phyloP scores from a whole-genome alignment of 2,888 invertebrate species.

The Acrocyrtus sp. region DNA sequence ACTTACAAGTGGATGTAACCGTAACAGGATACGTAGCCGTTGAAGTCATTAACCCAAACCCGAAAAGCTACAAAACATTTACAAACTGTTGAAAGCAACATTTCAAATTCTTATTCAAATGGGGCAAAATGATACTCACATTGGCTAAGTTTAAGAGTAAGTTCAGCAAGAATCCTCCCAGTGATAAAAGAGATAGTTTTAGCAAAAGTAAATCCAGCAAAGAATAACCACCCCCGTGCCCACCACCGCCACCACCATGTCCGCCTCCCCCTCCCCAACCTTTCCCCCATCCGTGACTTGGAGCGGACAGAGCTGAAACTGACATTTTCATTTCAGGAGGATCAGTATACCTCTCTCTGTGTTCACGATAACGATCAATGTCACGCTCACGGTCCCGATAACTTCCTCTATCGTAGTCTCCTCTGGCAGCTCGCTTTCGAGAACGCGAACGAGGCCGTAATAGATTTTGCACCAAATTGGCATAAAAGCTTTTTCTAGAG shows the following conservation, averaged over 20 bases:
- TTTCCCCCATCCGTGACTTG: constrained; percentile 10
- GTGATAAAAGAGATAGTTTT: constrained; percentile 39
- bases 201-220: constrained; percentile 29
- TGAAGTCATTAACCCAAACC: constrained; percentile 30
- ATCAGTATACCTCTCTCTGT: no score
- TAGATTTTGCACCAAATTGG: constrained; percentile 15
- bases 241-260: constrained; percentile 3
- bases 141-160: constrained; percentile 39
- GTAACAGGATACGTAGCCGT: constrained; percentile 35
- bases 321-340: no score
- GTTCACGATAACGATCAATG: no score
- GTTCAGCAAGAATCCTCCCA: constrained; percentile 54
- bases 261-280: constrained; percentile 19
- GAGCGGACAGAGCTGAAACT: constrained; percentile 4
- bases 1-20: constrained; percentile 22
- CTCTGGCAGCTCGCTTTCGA: no score
- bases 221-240: constrained; percentile 21
- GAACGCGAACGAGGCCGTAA: constrained; percentile 2
- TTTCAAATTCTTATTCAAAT: not conserved
- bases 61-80: constrained; percentile 30
- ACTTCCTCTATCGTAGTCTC: no score
- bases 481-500: constrained; percentile 13
- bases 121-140: constrained; percentile 15
- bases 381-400: no score
- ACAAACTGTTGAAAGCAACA: not conserved